A percentile compares a stretch with the other conserved stretches of the same genome.
Evolutionary conservation across 2,888 invertebrate species (phyloP).

Genomic region (Harmothoe impar): DNA sequence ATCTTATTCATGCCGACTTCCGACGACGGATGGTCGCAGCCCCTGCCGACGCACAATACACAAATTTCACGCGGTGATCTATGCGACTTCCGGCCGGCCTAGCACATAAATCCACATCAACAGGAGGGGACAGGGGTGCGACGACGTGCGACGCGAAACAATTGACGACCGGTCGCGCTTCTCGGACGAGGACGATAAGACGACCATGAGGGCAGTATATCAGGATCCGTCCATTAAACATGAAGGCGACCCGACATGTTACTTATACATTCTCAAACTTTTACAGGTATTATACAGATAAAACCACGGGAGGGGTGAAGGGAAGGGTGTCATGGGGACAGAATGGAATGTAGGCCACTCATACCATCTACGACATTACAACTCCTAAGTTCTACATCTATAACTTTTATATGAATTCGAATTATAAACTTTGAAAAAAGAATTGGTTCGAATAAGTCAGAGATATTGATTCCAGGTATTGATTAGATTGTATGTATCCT

Average conservation of each 20-base stretch:
- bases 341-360: not conserved
- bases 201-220: not conserved
- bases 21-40: not conserved
- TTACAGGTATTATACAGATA: not conserved
- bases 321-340: not conserved
- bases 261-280: conserved; percentile 11
- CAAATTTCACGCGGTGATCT: conserved; percentile 45
- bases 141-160: conserved; percentile 8
- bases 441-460: too few relatives aligned
- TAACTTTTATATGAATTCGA: too few relatives aligned
- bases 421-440: too few relatives aligned
- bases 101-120: conserved; percentile 29
- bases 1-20: conserved; percentile 51
- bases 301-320: not conserved
- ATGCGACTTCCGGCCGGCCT: conserved; percentile 17
- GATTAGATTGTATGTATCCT: too few relatives aligned
- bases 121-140: not conserved
- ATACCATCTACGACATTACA: too few relatives aligned
- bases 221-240: conserved; percentile 6
- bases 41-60: conserved; percentile 15
- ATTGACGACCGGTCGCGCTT: not conserved
- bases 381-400: too few relatives aligned
- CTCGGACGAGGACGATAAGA: not conserved
- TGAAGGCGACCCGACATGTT: not conserved
- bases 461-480: too few relatives aligned